These are phyloP conservation scores for Temnothorax rugatulus DNA, from an alignment of 2,888 invertebrate genomes.

Conservation along the genomic window DNA sequence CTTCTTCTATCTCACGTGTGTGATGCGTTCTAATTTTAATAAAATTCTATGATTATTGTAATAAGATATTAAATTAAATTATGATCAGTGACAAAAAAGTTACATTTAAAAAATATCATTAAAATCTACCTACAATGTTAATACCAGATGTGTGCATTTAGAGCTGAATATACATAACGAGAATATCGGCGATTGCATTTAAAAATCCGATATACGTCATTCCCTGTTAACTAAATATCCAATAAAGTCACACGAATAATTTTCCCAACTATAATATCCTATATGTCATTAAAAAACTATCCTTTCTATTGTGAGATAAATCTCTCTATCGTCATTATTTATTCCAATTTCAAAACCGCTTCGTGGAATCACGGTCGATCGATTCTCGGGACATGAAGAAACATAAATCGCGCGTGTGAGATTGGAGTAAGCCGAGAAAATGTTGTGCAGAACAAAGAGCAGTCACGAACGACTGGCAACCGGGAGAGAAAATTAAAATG, in stretches of 20 bases:
- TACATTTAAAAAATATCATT: background rate
- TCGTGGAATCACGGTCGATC: conserved; percentile 3
- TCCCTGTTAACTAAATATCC: background rate
- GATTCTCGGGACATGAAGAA: conserved; percentile 11
- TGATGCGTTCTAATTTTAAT: background rate
- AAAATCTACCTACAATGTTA: background rate
- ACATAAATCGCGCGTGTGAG: conserved; percentile 20
- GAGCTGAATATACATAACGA: background rate
- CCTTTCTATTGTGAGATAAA: background rate
- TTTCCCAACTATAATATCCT: background rate
- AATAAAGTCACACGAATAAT: background rate
- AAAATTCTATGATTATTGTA: background rate
- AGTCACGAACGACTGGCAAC: conserved; percentile 34
- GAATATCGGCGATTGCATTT: background rate
- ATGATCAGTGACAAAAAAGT: background rate
- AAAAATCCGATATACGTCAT: background rate
- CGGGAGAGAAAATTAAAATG: conserved; percentile 43
- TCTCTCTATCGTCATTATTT: background rate
- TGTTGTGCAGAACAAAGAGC: conserved; percentile 33
- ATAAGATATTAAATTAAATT: conserved; percentile 1
- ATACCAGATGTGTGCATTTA: background rate
- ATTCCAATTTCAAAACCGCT: background rate
- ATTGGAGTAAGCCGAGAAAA: conserved; percentile 15
- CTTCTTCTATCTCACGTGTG: background rate
- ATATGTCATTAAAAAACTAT: background rate